Evolutionary conservation across 2,888 invertebrate genomes (phyloP).

Genomic region (Epiperipatus broadwayi): DNA sequence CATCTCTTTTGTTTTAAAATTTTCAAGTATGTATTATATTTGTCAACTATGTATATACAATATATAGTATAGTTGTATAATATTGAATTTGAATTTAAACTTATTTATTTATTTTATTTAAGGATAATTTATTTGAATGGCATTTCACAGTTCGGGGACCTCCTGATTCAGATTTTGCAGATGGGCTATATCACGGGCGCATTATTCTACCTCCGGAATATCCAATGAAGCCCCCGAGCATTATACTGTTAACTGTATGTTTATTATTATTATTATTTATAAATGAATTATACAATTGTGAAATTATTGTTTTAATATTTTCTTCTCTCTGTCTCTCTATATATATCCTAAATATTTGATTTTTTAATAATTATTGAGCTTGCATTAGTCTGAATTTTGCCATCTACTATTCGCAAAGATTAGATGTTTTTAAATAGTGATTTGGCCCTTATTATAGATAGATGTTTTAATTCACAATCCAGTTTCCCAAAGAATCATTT

Average conservation of each 20-base stretch:
- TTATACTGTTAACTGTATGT: slow-evolving; percentile 67
- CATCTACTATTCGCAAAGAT: too few species aligned
- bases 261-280: slow-evolving; percentile 10
- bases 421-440: too few species aligned
- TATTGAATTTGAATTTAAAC: slow-evolving; percentile 5
- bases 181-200: slow-evolving; percentile 76
- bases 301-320: too few species aligned
- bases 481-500: too few species aligned
- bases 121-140: slow-evolving; percentile 90
- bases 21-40: too few species aligned
- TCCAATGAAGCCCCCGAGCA: slow-evolving; percentile 92
- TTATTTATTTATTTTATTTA: slow-evolving; percentile 13
- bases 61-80: slow-evolving; percentile 12
- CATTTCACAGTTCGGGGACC: slow-evolving; percentile 87
- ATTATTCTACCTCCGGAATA: slow-evolving; percentile 79
- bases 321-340: too few species aligned
- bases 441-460: too few species aligned
- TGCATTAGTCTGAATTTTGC: neutral
- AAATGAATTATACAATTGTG: too few species aligned
- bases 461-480: too few species aligned
- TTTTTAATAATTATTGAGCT: slow-evolving; percentile 1
- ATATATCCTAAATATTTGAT: slow-evolving; percentile 8
- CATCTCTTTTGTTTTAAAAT: too few species aligned
- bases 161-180: slow-evolving; percentile 64
- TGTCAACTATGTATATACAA: neutral